These are phyloP conservation scores for Meloe dianella DNA, from an alignment of 2,888 invertebrate genomes.

Conservation along the genomic window DNA sequence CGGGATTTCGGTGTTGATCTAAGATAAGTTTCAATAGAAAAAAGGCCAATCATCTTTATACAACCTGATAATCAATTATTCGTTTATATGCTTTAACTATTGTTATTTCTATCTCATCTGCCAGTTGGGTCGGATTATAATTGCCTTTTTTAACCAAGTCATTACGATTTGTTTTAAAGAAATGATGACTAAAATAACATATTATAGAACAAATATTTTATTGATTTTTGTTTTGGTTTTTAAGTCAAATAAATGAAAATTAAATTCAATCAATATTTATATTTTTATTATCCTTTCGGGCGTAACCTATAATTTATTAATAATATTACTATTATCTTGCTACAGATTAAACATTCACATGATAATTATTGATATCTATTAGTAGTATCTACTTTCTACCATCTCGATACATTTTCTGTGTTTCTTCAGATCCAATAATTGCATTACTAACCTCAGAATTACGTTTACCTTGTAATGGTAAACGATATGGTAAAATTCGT, in stretches of 20 bases:
- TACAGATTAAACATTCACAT: slow-evolving; percentile 16
- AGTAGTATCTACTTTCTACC: slow-evolving; percentile 39
- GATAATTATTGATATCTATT: not conserved
- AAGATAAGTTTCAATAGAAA: too few species aligned
- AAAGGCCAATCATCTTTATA: too few species aligned
- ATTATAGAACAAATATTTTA: not conserved
- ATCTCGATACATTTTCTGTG: slow-evolving; percentile 52
- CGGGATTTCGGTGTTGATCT: too few species aligned
- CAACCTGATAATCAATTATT: too few species aligned
- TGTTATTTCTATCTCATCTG: too few species aligned
- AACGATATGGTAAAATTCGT: slow-evolving; percentile 47
- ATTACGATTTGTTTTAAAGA: not conserved
- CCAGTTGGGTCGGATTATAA: too few species aligned
- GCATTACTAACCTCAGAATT: slow-evolving; percentile 54
- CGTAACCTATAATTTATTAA: slow-evolving; percentile 15
- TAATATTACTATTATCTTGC: not conserved
- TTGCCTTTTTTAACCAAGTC: not conserved
- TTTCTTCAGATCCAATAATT: slow-evolving; percentile 52
- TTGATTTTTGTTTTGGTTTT: too few species aligned
- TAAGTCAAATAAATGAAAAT: not conserved
- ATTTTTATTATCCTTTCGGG: slow-evolving; percentile 30
- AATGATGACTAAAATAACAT: not conserved
- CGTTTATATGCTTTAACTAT: too few species aligned
- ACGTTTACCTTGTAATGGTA: slow-evolving; percentile 49
- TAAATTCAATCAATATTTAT: not conserved